A percentile compares a stretch with the other conserved stretches of the same genome.
phyloP scores from a whole-genome alignment of 2,888 invertebrate species.

The Lepeophtheirus nordmannii region DNA sequence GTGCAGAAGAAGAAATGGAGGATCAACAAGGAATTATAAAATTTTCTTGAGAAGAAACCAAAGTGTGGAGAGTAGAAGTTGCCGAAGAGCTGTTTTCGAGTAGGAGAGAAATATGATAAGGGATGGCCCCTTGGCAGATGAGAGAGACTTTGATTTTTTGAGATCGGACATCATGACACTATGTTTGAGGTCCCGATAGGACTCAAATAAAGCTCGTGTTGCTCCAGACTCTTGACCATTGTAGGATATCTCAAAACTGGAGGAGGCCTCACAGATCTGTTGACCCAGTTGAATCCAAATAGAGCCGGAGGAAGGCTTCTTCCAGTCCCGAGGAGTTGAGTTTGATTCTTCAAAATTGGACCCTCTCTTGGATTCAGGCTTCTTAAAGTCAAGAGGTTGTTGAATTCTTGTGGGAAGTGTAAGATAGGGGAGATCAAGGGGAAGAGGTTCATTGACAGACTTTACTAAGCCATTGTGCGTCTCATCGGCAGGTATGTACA shows the following conservation, averaged over 20 bases:
- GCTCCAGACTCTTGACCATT: neutral
- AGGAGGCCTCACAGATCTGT: neutral
- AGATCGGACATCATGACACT: conserved; percentile 1
- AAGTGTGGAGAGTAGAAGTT: neutral
- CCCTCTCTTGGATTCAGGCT: neutral
- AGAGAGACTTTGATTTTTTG: neutral
- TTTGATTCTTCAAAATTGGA: no score
- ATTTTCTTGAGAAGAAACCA: neutral
- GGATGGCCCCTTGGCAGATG: neutral
- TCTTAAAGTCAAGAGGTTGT: neutral
- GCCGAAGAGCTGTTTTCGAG: neutral
- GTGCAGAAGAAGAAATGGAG: neutral
- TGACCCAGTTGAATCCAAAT: neutral
- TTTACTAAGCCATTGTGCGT: no score
- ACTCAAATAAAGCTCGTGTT: neutral
- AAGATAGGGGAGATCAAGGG: no score
- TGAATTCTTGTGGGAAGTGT: neutral
- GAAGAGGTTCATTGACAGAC: no score
- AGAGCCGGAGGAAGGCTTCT: no score
- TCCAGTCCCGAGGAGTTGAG: no score
- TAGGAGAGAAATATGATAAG: conserved; percentile 1
- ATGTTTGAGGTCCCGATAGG: neutral
- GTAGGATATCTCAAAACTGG: neutral
- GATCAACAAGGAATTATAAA: no score
- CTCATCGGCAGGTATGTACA: no score